Base-by-base conservation (phyloP, 2,888 invertebrate species). In the Tolmerus cingulatus region DNA sequence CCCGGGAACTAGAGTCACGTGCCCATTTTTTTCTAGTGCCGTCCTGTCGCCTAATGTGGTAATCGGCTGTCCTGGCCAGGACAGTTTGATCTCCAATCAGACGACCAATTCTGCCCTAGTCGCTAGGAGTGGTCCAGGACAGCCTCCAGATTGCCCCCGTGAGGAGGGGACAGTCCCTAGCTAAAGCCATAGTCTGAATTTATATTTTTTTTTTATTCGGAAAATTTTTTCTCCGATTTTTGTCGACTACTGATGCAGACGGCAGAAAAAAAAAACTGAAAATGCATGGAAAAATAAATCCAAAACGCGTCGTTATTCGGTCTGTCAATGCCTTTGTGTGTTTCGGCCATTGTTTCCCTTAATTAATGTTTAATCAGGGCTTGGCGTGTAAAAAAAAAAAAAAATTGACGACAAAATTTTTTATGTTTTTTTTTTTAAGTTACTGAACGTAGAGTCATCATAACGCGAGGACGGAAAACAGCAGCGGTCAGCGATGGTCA, bases 341-440 rank as follows among this genome's bases (percentile, higher is more conserved):
- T 88, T 88, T 88, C 88, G 87, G 87, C 89, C 89, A 89, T 89
- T 89, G 90, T 92, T 90, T 92, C 91, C 91, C 92, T 92, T 92
- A 92, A 92, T 92, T 92, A 92, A 92, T 92, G 92, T 92, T 92
- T 92, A 92, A 92, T 92, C 92, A 92, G 92, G 84, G 84, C 84
- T 84, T 74, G 84, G 84, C 84, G 84, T 84, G 84, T 76, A 87
- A 78, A 74, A 76, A 86, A 84, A 79, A 87, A 76, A 86, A 86
- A 88, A 87, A 86, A 87, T 87, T 78, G 87, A 87, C 87, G 86
- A 88, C 86, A 81, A 74, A 40, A 1, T 12, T 12, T 40, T 40
- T 40, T 37, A 8, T 30, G n/a, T n/a, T n/a, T 37, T 37, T 86
- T 86, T 86, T 86, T 86, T 86, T 86, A 74, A 74, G 86, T 84